Evolutionary conservation across 2,888 invertebrate species (phyloP), one percentile per base, ranked within the genome.

Genomic region (Chymomyza amoena): DNA sequence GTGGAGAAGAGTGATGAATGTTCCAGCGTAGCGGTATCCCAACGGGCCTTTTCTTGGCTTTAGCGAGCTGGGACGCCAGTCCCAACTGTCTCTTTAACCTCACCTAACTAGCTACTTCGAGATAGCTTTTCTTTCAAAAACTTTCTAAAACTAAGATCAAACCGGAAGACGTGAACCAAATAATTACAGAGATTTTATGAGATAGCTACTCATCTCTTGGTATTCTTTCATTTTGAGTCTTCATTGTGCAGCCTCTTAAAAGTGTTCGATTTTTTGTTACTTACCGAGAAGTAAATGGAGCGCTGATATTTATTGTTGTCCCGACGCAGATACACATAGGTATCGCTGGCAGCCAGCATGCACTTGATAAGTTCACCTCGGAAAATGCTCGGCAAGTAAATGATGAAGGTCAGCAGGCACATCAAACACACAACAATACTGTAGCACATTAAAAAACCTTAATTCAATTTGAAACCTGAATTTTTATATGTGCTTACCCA

Each of bases 321-420:
- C 68, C 92, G 90, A 64, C 93, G 93, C 81, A 94, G 93, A 88
- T 94, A 95, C 60, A 94, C 93, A 61, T 93, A 89, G 1, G 92
- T 90, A n/a, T 93, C 93, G 77, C 92, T 92, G 4, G 93, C 90
- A 28, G 92, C 89, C 28, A 92, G 86, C 56, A 92, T 91, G 83
- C 94, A 94, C 62, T 92, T 92, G 61, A 93, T 92, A 59, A 95
- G 92, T 86, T 94, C 93, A 51, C 93, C 94, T 1, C 94, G 93
- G 85, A 95, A 95, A 66, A 94, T 92, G 76, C 93, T 94, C n/a
- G 96, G 96, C 78, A 95, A 92, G 90, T 96, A 95, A 76, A 95
- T 92, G 69, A 94, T 89, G 84, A 95, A 93, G 5, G 95, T 95
- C 50, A 93, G 91, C 69, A 95, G 83, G 15, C 95, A 94, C 74